These are phyloP conservation scores for Rhagoletis zephyria DNA, from an alignment of 1,140 invertebrate species.

Conservation along the genomic window DNA sequence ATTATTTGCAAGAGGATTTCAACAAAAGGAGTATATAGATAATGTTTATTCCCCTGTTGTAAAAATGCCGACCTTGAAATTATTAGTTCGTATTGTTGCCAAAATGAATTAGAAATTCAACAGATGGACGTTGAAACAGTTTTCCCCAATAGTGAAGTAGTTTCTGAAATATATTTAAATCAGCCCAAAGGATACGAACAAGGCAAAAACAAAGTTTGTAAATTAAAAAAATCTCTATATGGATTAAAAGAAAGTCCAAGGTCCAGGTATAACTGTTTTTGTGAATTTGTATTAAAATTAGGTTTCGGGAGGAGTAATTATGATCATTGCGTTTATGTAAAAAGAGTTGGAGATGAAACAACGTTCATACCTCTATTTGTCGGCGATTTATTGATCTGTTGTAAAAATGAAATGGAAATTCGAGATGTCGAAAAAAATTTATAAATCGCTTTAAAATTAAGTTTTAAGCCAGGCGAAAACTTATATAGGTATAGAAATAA, in stretches of 20 bases:
- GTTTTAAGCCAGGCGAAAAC: conserved; percentile 67
- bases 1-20: no score
- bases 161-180: conserved; percentile 47
- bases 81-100: conserved; percentile 67
- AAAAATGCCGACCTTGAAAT: conserved; percentile 66
- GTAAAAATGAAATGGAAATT: conserved; percentile 60
- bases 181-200: conserved; percentile 69
- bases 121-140: no score
- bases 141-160: no score
- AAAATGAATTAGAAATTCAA: conserved; percentile 61
- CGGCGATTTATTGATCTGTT: conserved; percentile 53
- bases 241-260: conserved; percentile 64
- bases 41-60: conserved; percentile 61
- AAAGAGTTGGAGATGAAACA: conserved; percentile 59
- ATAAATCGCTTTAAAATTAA: conserved; percentile 67
- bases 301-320: conserved; percentile 55
- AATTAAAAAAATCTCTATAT: conserved; percentile 56
- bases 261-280: conserved; percentile 67
- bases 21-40: neutral
- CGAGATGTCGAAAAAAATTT: conserved; percentile 62
- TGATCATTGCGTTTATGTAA: conserved; percentile 59
- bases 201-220: conserved; percentile 58
- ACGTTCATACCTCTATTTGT: conserved; percentile 61
- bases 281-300: conserved; percentile 57
- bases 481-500: conserved; percentile 62